A percentile compares a stretch with the other conserved stretches of the same genome.
Evolutionary conservation across 2,113 vertebrate genomes (phyloP).

Genomic region (Rattus rattus): DNA sequence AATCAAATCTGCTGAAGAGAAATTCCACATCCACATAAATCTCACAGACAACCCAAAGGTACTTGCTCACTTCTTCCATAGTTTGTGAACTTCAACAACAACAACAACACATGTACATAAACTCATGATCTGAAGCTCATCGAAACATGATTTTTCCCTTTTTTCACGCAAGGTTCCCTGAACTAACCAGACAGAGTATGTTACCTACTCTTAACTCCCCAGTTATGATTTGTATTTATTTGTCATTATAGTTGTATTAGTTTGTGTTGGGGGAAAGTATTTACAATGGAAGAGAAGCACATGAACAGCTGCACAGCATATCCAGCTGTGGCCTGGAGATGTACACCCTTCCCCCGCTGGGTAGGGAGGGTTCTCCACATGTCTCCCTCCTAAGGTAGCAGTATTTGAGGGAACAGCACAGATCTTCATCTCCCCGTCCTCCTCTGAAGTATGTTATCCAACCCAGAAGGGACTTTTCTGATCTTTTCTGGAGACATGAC

Average conservation of each 20-base stretch:
- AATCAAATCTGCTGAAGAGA: conserved; percentile 75
- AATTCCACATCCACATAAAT: not conserved
- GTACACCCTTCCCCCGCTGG: not conserved
- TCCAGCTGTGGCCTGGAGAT: not conserved
- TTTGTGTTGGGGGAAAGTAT: conserved; percentile 75
- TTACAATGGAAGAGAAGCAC: conserved; percentile 83
- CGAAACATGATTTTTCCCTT: conserved; percentile 51
- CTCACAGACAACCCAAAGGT: conserved; percentile 35
- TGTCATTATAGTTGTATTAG: no score
- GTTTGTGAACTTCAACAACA: not conserved
- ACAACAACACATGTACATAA: conserved; percentile 43
- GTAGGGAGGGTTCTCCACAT: not conserved
- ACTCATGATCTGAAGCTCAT: conserved; percentile 56
- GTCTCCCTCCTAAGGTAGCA: not conserved
- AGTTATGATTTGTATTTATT: not conserved
- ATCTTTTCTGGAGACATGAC: not conserved
- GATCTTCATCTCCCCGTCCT: not conserved
- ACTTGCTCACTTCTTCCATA: conserved; percentile 64
- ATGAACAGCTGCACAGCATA: not conserved
- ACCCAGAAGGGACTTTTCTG: not conserved
- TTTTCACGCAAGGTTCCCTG: conserved; percentile 78
- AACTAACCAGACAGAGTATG: conserved; percentile 81
- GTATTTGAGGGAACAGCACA: not conserved
- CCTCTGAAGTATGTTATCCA: not conserved
- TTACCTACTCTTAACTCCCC: conserved; percentile 81